Percentiles rank a stretch among this genome's conserved stretches.
These are phyloP conservation scores for Streptopelia turtur DNA, from an alignment of 2,797 vertebrate species.

Conservation along the genomic window DNA sequence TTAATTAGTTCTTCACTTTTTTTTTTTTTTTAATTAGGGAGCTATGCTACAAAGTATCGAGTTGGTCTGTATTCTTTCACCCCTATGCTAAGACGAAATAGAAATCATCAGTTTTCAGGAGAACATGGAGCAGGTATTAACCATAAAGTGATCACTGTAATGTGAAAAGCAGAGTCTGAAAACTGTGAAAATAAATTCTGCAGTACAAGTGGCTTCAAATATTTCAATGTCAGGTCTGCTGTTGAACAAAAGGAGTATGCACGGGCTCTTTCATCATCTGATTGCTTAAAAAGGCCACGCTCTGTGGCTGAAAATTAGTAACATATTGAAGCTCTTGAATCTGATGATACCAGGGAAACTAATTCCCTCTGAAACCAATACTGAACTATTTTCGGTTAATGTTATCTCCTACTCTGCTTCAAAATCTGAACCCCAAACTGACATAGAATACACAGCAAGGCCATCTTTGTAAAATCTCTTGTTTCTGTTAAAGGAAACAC, in stretches of 20 bases:
- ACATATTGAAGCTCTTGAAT: not conserved
- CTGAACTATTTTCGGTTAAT: not conserved
- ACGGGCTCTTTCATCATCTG: slow-evolving; percentile 1
- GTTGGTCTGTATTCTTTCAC: not conserved
- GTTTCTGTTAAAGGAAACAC: not conserved
- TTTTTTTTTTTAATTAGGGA: not conserved
- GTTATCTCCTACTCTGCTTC: not conserved
- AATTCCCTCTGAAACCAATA: slow-evolving; percentile 18
- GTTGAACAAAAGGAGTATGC: not conserved
- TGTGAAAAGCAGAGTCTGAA: slow-evolving; percentile 18
- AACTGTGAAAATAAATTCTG: not conserved
- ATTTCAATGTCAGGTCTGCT: not conserved
- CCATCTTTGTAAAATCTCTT: not conserved
- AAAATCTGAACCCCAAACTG: not conserved
- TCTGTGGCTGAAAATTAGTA: not conserved
- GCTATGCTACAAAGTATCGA: not conserved
- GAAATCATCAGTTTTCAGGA: not conserved
- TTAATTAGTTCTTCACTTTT: not conserved
- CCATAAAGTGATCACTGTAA: not conserved
- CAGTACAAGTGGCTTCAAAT: not conserved
- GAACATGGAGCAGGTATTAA: not conserved
- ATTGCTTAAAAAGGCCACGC: not conserved
- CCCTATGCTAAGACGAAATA: not conserved
- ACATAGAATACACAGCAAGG: not conserved
- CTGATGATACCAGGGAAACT: not conserved